Evolutionary conservation across 2,113 vertebrate genomes (phyloP), one percentile per base, ranked within the genome.

Genomic region (Oxyura jamaicensis): DNA sequence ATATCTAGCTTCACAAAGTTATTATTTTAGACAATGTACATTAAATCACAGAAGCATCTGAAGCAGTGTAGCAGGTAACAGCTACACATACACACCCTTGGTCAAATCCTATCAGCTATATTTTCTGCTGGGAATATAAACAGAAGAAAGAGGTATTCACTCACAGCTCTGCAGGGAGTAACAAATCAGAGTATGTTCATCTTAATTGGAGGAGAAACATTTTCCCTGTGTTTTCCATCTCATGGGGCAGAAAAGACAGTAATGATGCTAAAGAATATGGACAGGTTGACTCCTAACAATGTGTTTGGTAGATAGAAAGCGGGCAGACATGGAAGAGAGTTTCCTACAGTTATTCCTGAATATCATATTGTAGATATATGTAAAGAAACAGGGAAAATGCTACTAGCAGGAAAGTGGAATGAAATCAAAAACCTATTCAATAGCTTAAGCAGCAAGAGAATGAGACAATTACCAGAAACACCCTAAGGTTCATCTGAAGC

Each of bases 1-100:
- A 67, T 52, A 89, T 55, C 16, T 39, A 87, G 29, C 25, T 48
- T 87, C 33, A 60, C 7, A 60, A 67, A 67, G 13, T 31, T 71
- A n/a, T 31, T 76, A 26, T 59, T 55, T 25, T 33, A 75, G 0
- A 0, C 22, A 80, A 91, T 22, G 75, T 9, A 11, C 5, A 29
- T 9, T 21, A 69, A 88, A 81, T 44, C 4, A 55, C 3, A 56
- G 48, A 65, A 78, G 17, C 13, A 60, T 33, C 1, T n/a, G 44
- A 48, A 69, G 15, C 33, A 69, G 33, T 48, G 4, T 29, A 71
- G 19, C 11, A 71, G 4, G 10, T 44, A 67, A 23, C 18, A 67
- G 14, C 28, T 46, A 13, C 0, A 1, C 14, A 26, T 4, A 26
- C 8, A 23, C 8, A 36, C 0, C 13, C 26, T 21, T 75, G 23